Conservation (phyloP, 2,113 vertebrate genomes). For the Chaetops frenatus region DNA sequence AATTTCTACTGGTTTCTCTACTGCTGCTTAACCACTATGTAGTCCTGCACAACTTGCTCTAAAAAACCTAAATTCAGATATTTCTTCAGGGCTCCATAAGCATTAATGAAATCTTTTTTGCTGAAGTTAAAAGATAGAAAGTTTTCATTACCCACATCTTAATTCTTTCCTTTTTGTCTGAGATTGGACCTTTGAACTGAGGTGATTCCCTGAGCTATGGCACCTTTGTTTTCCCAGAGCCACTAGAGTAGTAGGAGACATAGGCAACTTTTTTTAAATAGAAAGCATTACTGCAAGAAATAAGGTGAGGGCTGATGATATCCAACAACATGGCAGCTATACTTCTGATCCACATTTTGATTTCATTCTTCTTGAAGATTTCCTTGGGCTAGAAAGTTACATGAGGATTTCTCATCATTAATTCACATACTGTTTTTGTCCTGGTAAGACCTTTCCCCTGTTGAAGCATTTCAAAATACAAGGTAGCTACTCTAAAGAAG, state of each 20-base stretch:
- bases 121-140: not conserved
- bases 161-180: not conserved
- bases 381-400: not conserved
- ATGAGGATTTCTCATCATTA: not conserved
- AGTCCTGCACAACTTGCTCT: not conserved
- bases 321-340: not conserved
- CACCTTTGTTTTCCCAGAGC: not conserved
- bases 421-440: not conserved
- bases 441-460: not conserved
- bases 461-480: not conserved
- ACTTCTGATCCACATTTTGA: not conserved
- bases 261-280: not conserved
- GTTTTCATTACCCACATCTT: not conserved
- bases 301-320: not conserved
- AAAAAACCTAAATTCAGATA: not conserved
- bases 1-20: not conserved
- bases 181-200: not conserved
- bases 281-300: not conserved
- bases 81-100: not conserved
- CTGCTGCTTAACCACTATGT: not conserved
- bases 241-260: not conserved
- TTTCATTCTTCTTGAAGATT: not conserved
- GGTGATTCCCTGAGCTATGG: not conserved
- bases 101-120: not conserved
- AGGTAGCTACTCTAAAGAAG: not conserved